Evolutionary conservation across 2,888 invertebrate species (phyloP).

Genomic region (Anodontia alba): DNA sequence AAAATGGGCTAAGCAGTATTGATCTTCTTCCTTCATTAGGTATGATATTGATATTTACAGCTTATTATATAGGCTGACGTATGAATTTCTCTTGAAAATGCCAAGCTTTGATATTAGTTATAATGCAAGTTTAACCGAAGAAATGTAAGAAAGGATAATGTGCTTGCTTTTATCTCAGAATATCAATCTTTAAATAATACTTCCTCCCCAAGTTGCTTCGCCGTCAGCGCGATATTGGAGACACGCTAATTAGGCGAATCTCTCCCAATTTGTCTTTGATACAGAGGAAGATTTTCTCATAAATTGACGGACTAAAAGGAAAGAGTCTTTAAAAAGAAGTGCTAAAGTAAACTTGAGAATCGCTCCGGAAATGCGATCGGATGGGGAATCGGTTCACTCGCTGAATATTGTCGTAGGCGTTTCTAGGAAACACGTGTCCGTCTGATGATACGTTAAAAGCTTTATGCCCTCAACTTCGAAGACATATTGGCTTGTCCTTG

Average conservation of each 20-base stretch:
- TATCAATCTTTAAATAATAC: conserved; percentile 10
- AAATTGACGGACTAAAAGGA: conserved; percentile 34
- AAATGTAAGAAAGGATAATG: conserved; percentile 11
- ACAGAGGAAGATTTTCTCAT: conserved; percentile 9
- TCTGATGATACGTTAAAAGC: conserved; percentile 3
- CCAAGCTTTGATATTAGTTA: too few relatives aligned
- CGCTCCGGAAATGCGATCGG: conserved; percentile 31
- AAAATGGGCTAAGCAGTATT: too few relatives aligned
- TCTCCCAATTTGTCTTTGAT: conserved; percentile 28
- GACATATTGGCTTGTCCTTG: too few relatives aligned
- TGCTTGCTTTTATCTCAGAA: conserved; percentile 4
- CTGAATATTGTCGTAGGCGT: background rate
- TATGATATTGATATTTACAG: too few relatives aligned
- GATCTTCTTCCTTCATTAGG: too few relatives aligned
- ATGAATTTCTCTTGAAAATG: too few relatives aligned
- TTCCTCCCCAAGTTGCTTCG: conserved; percentile 3
- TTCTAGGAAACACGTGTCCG: background rate
- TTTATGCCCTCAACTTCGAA: background rate
- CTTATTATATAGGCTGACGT: too few relatives aligned
- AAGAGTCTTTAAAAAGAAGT: conserved; percentile 27
- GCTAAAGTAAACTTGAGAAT: conserved; percentile 36
- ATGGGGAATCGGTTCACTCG: conserved; percentile 7
- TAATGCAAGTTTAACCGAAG: background rate
- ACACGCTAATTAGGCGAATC: conserved; percentile 29
- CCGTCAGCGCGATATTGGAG: background rate